These are phyloP conservation scores for Panurus biarmicus DNA, from an alignment of 2,113 vertebrate species.

Conservation along the genomic window DNA sequence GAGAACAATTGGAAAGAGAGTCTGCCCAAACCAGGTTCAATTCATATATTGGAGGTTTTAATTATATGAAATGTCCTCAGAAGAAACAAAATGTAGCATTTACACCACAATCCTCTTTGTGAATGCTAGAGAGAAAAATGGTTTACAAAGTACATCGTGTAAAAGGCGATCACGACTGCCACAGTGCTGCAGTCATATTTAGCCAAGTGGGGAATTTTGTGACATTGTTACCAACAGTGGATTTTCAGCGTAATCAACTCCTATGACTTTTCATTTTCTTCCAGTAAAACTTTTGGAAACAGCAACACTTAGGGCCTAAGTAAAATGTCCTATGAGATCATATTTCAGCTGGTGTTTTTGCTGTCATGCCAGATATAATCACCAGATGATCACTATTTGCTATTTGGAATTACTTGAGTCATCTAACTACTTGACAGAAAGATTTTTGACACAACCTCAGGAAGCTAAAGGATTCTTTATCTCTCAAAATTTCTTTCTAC, in stretches of 20 bases:
- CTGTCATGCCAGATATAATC: background rate
- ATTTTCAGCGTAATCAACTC: background rate
- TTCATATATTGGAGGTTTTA: background rate
- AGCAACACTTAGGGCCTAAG: background rate
- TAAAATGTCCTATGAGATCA: background rate
- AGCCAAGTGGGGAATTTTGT: background rate
- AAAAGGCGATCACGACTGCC: rapidly evolving
- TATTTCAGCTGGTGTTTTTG: background rate
- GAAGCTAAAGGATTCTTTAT: background rate
- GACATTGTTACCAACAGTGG: background rate
- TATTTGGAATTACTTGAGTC: background rate
- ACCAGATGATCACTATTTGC: background rate
- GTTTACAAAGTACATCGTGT: background rate
- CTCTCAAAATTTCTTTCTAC: background rate
- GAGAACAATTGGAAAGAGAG: background rate
- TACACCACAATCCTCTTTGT: background rate
- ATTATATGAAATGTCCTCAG: background rate
- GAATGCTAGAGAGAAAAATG: background rate
- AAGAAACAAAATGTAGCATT: background rate
- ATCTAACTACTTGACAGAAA: background rate
- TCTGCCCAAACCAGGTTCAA: background rate
- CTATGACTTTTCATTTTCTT: background rate
- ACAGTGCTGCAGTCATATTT: background rate
- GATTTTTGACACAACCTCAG: background rate
- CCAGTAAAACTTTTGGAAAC: background rate